These are phyloP conservation scores for Hyles euphorbiae DNA, from an alignment of 1,140 invertebrate species.

Conservation along the genomic window DNA sequence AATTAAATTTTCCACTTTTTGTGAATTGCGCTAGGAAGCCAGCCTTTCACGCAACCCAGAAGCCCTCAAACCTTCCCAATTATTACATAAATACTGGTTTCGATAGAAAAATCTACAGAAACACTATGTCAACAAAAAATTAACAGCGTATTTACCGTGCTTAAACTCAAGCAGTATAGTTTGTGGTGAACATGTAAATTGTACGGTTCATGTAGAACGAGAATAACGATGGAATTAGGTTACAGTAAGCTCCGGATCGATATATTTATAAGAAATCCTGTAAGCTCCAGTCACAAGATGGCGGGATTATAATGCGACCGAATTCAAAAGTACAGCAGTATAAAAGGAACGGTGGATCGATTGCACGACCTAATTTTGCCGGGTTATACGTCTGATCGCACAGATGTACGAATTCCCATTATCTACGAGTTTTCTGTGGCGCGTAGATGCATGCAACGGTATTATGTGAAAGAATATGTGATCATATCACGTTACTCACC, in stretches of 20 bases:
- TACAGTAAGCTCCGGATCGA: slow-evolving; percentile 57
- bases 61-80: slow-evolving; percentile 1
- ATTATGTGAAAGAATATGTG: slow-evolving; percentile 18
- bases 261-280: slow-evolving; percentile 69
- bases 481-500: slow-evolving; percentile 47
- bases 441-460: slow-evolving; percentile 29
- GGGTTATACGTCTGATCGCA: slow-evolving; percentile 65
- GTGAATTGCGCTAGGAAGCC: slow-evolving; percentile 1
- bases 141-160: too few species aligned
- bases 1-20: slow-evolving; percentile 12
- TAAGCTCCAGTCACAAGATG: slow-evolving; percentile 68
- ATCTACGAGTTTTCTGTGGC: slow-evolving; percentile 47
- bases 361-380: slow-evolving; percentile 55
- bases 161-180: neutral
- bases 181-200: slow-evolving; percentile 12
- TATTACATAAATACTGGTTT: slow-evolving; percentile 7
- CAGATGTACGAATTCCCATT: slow-evolving; percentile 67
- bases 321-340: slow-evolving; percentile 39
- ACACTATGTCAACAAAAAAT: slow-evolving; percentile 50
- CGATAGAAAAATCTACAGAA: slow-evolving; percentile 16
- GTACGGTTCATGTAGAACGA: slow-evolving; percentile 21
- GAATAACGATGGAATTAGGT: slow-evolving; percentile 45
- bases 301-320: slow-evolving; percentile 57
- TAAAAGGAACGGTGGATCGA: slow-evolving; percentile 40
- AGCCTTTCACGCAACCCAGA: slow-evolving; percentile 5